Conservation (phyloP, 2,113 vertebrate species). For the Nothobranchius furzeri region DNA sequence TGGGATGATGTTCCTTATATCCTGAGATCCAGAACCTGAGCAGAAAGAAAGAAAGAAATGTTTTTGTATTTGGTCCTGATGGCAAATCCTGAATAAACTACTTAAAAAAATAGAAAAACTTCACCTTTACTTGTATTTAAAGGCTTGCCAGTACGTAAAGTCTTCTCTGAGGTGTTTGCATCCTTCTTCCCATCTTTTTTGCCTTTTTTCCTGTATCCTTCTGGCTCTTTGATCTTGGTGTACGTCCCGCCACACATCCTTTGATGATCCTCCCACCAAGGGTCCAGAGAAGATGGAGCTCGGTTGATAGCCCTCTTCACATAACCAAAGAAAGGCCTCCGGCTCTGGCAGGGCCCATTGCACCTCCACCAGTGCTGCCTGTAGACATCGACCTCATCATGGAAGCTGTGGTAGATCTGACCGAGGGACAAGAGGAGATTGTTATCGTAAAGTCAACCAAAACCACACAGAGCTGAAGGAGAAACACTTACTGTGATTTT, state of each 20-base stretch:
- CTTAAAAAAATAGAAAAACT: background rate
- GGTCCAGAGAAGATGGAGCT: conserved; percentile 87
- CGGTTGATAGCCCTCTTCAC: conserved; percentile 94
- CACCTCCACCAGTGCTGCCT: conserved; percentile 98
- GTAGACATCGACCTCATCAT: conserved; percentile 90
- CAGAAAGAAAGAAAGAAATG: conserved; percentile 4
- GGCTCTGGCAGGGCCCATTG: conserved; percentile 85
- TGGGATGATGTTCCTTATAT: conserved; percentile 76
- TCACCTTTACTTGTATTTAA: conserved; percentile 55
- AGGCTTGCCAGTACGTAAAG: conserved; percentile 35
- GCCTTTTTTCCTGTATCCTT: conserved; percentile 85
- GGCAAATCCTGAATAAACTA: background rate
- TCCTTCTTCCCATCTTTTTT: conserved; percentile 62
- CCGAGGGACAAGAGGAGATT: background rate
- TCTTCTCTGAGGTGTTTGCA: conserved; percentile 33
- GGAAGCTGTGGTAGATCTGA: conserved; percentile 90
- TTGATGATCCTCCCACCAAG: conserved; percentile 92
- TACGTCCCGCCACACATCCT: conserved; percentile 88
- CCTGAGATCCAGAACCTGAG: conserved; percentile 71
- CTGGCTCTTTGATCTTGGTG: conserved; percentile 91
- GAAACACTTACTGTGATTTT: conserved; percentile 84
- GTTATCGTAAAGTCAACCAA: no score
- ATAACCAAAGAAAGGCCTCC: conserved; percentile 86
- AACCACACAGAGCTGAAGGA: background rate
- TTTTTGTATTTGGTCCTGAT: no score